Percentiles rank a stretch among this genome's conserved stretches.
Conservation (phyloP, 1,140 invertebrate genomes). For the Diorhabda sublineata region DNA sequence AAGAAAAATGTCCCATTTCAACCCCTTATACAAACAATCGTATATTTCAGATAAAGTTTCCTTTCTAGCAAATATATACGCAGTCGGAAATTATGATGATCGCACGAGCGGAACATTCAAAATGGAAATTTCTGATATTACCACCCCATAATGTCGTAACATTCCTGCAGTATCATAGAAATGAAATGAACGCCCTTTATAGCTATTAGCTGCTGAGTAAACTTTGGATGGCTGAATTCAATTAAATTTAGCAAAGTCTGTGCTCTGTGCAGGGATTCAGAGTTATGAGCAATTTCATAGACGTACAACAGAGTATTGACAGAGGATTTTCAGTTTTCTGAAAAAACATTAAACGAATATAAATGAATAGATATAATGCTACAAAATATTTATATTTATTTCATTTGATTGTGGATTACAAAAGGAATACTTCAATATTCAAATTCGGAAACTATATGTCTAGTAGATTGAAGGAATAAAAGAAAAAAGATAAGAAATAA, state of each 20-base stretch:
- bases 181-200: constrained; percentile 17
- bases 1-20: not conserved
- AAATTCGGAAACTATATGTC: too few relatives aligned
- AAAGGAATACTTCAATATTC: too few relatives aligned
- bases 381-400: too few relatives aligned
- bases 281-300: not conserved
- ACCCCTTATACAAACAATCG: constrained; percentile 9
- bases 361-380: too few relatives aligned
- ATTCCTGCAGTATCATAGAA: constrained; percentile 1
- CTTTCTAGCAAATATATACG: constrained; percentile 4
- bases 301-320: too few relatives aligned
- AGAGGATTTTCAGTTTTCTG: too few relatives aligned
- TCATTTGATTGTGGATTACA: too few relatives aligned
- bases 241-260: constrained; percentile 17
- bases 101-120: constrained; percentile 8
- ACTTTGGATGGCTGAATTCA: constrained; percentile 18
- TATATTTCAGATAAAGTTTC: not conserved
- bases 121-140: constrained; percentile 13
- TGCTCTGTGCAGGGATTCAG: constrained; percentile 1
- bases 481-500: too few relatives aligned
- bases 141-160: constrained; percentile 2
- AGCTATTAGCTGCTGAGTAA: constrained; percentile 23
- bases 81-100: not conserved
- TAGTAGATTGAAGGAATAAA: too few relatives aligned
- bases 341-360: too few relatives aligned